phyloP scores from a whole-genome alignment of 2,888 invertebrate species.

The Lomographa bimaculata region DNA sequence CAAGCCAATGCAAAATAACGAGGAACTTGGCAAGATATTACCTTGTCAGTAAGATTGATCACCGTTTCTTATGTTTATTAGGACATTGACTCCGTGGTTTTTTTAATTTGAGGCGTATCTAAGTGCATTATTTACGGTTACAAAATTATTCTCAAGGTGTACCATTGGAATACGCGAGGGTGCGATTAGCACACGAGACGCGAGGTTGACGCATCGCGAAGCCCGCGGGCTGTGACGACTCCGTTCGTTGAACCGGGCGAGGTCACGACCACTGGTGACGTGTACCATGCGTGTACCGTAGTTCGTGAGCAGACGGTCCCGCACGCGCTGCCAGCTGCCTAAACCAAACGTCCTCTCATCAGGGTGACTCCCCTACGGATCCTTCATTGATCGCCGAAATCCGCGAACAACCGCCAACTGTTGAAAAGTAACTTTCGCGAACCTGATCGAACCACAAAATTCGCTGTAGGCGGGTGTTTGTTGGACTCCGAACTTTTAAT shows the following conservation, averaged over 20 bases:
- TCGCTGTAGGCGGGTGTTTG: too few species aligned
- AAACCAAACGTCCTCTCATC: constrained; percentile 1
- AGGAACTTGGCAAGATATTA: constrained; percentile 4
- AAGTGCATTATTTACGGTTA: constrained; percentile 15
- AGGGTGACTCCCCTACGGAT: too few species aligned
- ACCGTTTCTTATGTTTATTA: constrained; percentile 8
- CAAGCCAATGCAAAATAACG: constrained; percentile 5
- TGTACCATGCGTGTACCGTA: constrained; percentile 10
- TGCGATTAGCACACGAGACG: constrained; percentile 43
- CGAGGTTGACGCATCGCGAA: constrained; percentile 65
- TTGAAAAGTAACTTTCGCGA: too few species aligned
- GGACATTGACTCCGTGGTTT: constrained; percentile 16
- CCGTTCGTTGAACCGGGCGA: constrained; percentile 81
- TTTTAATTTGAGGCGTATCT: constrained; percentile 14
- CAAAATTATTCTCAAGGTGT: constrained; percentile 11
- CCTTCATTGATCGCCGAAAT: too few species aligned
- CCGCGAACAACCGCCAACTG: too few species aligned
- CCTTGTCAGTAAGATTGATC: constrained; percentile 13
- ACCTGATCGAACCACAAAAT: too few species aligned
- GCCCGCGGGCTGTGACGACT: constrained; percentile 65
- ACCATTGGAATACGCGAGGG: constrained; percentile 26
- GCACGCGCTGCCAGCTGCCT: constrained; percentile 44
- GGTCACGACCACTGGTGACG: constrained; percentile 74
- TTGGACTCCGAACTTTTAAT: too few species aligned
- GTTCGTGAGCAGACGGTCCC: constrained; percentile 9